Evolutionary conservation across 2,888 invertebrate genomes (phyloP), one percentile per base, ranked within the genome.

Genomic region (Drepanosiphum platanoidis): DNA sequence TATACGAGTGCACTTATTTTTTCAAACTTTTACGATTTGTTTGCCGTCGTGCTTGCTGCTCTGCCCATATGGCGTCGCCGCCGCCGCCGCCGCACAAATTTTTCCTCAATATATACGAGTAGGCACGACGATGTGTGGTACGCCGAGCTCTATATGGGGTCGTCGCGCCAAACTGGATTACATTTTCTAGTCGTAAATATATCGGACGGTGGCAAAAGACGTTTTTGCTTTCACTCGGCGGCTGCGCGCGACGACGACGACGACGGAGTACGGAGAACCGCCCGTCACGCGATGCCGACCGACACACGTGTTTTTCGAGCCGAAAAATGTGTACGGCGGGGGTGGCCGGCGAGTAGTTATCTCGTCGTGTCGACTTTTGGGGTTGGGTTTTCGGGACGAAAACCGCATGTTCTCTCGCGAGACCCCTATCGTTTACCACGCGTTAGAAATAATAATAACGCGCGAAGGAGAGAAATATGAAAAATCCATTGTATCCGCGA

Each of bases 101-200:
- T n/a, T n/a, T n/a, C n/a, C n/a, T n/a, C n/a, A n/a, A n/a, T n/a
- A n/a, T n/a, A n/a, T n/a, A n/a, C n/a, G n/a, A n/a, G n/a, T n/a
- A n/a, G n/a, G n/a, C n/a, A n/a, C n/a, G n/a, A n/a, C n/a, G n/a
- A n/a, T n/a, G n/a, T n/a, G n/a, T n/a, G n/a, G n/a, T n/a, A n/a
- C n/a, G n/a, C n/a, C n/a, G n/a, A n/a, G n/a, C n/a, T n/a, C n/a
- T n/a, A n/a, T n/a, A n/a, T n/a, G n/a, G n/a, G n/a, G n/a, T n/a
- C n/a, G n/a, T n/a, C n/a, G n/a, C 52, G 22, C 18, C 30, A 58
- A 81, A 72, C 61, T 42, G 61, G 81, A 72, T 32, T 72, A 61
- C 11, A 39, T 71, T 71, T 81, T 81, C 58, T 81, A 72, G 58
- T 81, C 32, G 61, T 81, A 39, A 61, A 80, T 66, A n/a, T 70